These are phyloP conservation scores for Orgyia antiqua DNA, from an alignment of 2,888 invertebrate species.

Conservation along the genomic window DNA sequence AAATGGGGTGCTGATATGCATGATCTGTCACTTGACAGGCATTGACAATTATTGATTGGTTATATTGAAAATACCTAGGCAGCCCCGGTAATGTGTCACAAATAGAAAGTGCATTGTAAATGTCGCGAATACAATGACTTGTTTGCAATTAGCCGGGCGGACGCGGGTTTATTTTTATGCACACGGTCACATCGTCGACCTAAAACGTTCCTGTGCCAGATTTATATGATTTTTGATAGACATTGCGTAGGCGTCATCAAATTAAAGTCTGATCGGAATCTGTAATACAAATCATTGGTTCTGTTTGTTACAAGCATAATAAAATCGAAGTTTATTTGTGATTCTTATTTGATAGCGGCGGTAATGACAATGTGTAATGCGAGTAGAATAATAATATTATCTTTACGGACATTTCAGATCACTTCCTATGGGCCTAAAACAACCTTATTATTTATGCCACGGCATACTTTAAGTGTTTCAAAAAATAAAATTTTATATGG, in stretches of 20 bases:
- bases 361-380: too few species aligned
- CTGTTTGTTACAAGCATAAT: conserved; percentile 2
- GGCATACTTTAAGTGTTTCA: too few species aligned
- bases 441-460: too few species aligned
- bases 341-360: conserved; percentile 8
- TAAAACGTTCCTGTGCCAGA: conserved; percentile 48
- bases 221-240: conserved; percentile 55
- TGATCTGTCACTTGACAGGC: too few species aligned
- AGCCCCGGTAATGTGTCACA: conserved; percentile 43
- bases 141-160: conserved; percentile 23
- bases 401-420: too few species aligned
- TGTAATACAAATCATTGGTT: conserved; percentile 19
- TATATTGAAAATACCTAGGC: neutral
- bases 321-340: too few species aligned
- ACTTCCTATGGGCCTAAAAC: too few species aligned
- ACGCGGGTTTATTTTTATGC: conserved; percentile 53
- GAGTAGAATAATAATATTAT: too few species aligned
- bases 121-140: conserved; percentile 45
- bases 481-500: too few species aligned
- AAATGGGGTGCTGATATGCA: too few species aligned
- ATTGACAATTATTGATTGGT: too few species aligned
- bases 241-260: conserved; percentile 29
- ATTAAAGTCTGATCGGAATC: conserved; percentile 29
- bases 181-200: conserved; percentile 44
- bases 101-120: conserved; percentile 71